phyloP scores from a whole-genome alignment of 2,888 invertebrate genomes.

The Leucophenga maculata region DNA sequence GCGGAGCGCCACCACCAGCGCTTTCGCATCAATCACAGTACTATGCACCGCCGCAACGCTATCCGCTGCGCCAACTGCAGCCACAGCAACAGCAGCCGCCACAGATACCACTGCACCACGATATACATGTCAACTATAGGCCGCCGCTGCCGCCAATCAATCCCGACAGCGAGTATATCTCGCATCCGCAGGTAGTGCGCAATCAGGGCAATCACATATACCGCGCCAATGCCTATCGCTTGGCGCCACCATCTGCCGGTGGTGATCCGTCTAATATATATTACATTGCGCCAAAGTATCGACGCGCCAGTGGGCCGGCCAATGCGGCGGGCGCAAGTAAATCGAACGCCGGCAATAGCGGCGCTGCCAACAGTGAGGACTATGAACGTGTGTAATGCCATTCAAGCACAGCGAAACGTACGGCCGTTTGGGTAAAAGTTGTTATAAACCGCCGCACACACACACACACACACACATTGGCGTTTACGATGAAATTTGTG shows the following conservation, averaged over 20 bases:
- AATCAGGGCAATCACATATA: slow-evolving; percentile 63
- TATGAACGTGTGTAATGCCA: neutral
- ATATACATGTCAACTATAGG: slow-evolving; percentile 74
- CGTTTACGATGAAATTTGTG: too few relatives aligned
- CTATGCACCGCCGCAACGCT: slow-evolving; percentile 42
- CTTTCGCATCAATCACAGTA: slow-evolving; percentile 54
- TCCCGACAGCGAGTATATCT: slow-evolving; percentile 77
- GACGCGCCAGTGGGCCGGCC: slow-evolving; percentile 43
- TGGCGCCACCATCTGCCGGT: slow-evolving; percentile 30
- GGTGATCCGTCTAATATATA: slow-evolving; percentile 48
- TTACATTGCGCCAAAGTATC: slow-evolving; percentile 55
- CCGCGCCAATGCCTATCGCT: slow-evolving; percentile 42
- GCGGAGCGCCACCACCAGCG: slow-evolving; percentile 39
- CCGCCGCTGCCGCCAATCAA: slow-evolving; percentile 79
- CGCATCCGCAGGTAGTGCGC: slow-evolving; percentile 65
- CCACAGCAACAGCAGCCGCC: slow-evolving; percentile 66
- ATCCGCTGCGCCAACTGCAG: slow-evolving; percentile 25
- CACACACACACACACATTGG: too few relatives aligned
- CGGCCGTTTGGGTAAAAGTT: too few relatives aligned
- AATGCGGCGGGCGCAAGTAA: neutral
- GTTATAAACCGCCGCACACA: too few relatives aligned
- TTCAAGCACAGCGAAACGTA: too few relatives aligned
- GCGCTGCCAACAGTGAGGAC: neutral
- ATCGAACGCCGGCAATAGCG: neutral
- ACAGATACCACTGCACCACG: slow-evolving; percentile 73